Conservation (phyloP, 2,888 invertebrate species). For the Rhabditoides inermis region DNA sequence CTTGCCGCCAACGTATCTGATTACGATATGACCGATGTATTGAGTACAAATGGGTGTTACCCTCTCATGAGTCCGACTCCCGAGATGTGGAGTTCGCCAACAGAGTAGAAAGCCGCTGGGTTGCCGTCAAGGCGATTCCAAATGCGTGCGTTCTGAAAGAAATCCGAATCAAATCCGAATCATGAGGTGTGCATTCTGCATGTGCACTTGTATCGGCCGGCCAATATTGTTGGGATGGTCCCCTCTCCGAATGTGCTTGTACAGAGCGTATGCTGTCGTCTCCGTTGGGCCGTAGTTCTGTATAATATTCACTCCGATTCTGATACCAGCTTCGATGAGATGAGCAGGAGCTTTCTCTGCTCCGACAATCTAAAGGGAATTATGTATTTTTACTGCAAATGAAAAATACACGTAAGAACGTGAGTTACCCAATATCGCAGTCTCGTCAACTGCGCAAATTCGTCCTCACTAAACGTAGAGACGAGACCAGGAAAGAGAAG, state of each 20-base stretch:
- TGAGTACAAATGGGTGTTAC: too few relatives aligned
- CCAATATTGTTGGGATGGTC: slow-evolving; percentile 36
- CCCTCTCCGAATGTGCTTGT: slow-evolving; percentile 19
- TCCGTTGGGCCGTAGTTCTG: slow-evolving; percentile 49
- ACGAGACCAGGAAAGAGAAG: slow-evolving; percentile 33
- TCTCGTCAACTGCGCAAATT: slow-evolving; percentile 10
- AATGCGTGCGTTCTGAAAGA: slow-evolving; percentile 28
- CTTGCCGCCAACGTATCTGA: slow-evolving; percentile 9
- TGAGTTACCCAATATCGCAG: slow-evolving; percentile 42
- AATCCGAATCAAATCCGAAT: too few relatives aligned
- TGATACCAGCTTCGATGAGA: slow-evolving; percentile 22
- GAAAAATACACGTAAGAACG: too few relatives aligned
- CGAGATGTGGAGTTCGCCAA: slow-evolving; percentile 16
- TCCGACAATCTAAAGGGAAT: too few relatives aligned
- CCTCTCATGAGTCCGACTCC: slow-evolving; percentile 40
- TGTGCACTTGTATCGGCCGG: too few relatives aligned
- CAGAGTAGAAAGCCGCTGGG: not conserved
- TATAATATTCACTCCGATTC: slow-evolving; percentile 19
- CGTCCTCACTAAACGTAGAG: slow-evolving; percentile 11
- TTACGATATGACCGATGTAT: too few relatives aligned
- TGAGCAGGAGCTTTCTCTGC: slow-evolving; percentile 32
- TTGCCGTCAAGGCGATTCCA: not conserved
- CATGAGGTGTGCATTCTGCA: too few relatives aligned
- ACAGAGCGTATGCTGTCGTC: slow-evolving; percentile 38
- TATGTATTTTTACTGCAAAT: too few relatives aligned